phyloP scores from a whole-genome alignment of 2,797 vertebrate genomes.

The Gorsachius magnificus region DNA sequence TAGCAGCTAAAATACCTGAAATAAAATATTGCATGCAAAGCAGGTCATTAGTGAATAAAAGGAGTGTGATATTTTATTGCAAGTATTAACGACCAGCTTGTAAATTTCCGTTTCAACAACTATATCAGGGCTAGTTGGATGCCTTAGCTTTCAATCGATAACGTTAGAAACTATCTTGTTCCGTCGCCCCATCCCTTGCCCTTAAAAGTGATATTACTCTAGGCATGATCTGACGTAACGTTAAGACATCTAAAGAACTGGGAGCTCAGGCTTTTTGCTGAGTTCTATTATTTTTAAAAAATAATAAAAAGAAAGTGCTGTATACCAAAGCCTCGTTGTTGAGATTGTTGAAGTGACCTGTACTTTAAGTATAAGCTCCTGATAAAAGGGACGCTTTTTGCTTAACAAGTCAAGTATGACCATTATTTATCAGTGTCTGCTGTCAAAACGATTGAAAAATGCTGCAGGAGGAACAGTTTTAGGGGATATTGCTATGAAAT shows the following conservation, averaged over 20 bases:
- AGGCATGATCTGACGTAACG: conserved; percentile 58
- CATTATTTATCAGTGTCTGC: conserved; percentile 72
- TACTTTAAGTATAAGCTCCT: conserved; percentile 68
- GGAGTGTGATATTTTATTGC: conserved; percentile 69
- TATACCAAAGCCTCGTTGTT: conserved; percentile 71
- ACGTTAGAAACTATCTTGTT: conserved; percentile 30
- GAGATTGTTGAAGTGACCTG: conserved; percentile 65
- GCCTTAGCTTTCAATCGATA: conserved; percentile 52
- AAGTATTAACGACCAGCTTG: conserved; percentile 66
- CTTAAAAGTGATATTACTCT: conserved; percentile 49
- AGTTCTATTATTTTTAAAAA: conserved; percentile 61
- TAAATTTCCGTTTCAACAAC: conserved; percentile 67
- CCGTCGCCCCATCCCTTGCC: not conserved
- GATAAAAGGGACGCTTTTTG: conserved; percentile 64
- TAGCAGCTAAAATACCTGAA: conserved; percentile 70
- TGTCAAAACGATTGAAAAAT: conserved; percentile 69
- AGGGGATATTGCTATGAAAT: conserved; percentile 61
- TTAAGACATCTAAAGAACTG: conserved; percentile 51
- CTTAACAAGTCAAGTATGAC: conserved; percentile 66
- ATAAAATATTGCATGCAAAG: conserved; percentile 69
- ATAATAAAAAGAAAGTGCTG: conserved; percentile 66
- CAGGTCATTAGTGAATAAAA: conserved; percentile 42
- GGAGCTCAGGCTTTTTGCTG: conserved; percentile 48
- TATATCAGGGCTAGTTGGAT: conserved; percentile 68
- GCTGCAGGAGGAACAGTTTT: conserved; percentile 47